phyloP scores from a whole-genome alignment of 2,113 vertebrate genomes.

The Diadophis punctatus region DNA sequence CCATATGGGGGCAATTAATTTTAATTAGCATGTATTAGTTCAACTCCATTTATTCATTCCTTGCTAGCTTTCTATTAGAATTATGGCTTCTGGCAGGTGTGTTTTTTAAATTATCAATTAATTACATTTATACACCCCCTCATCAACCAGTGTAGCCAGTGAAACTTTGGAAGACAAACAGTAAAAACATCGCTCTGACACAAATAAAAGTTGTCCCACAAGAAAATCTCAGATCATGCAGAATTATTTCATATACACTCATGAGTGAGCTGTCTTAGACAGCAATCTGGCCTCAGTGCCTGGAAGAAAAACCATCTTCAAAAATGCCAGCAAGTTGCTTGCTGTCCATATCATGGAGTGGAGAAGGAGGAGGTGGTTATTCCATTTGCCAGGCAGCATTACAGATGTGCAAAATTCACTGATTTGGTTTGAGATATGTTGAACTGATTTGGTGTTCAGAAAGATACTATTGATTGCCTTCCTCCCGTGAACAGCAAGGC shows the following conservation, averaged over 20 bases:
- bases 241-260: not conserved
- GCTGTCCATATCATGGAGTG: not conserved
- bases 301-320: not conserved
- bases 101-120: not conserved
- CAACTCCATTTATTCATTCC: not conserved
- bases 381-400: not conserved
- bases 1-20: not conserved
- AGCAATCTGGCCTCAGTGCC: not conserved
- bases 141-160: not conserved
- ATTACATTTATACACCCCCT: not conserved
- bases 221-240: not conserved
- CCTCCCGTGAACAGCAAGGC: not conserved
- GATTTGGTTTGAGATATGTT: not conserved
- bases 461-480: not conserved
- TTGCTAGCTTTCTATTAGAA: not conserved
- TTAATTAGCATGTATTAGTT: not conserved
- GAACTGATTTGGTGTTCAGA: not conserved
- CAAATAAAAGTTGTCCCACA: not conserved
- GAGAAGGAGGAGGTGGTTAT: not conserved
- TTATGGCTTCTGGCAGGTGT: not conserved
- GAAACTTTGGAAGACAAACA: not conserved
- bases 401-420: not conserved
- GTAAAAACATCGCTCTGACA: not conserved
- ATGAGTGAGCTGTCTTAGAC: not conserved
- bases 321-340: not conserved